Evolutionary conservation across 2,113 vertebrate species (phyloP), one percentile per base, ranked within the genome.

Genomic region (Spilogale gracilis): DNA sequence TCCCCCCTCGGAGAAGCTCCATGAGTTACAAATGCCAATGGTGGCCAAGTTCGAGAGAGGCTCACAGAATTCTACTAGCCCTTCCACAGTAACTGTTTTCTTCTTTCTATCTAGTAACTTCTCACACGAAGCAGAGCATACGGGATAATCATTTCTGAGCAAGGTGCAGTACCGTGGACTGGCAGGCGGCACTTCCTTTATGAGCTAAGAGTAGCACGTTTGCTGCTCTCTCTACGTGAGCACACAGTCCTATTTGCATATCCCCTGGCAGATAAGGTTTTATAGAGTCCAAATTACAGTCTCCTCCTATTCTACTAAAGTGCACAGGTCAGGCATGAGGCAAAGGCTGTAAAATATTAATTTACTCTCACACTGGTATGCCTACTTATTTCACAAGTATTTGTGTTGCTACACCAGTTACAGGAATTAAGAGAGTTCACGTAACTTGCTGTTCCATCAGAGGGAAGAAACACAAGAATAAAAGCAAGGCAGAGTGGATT

Each of bases 281-380:
- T 97, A 97, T 78, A 78, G 98, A 98, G 98, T 97, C 96, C 97
- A 98, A 97, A 97, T 98, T 97, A 97, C 97, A 95, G 73, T 74
- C 97, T 93, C 95, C 94, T 96, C 81, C 92, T 94, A 89, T 71
- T 97, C 84, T 95, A 74, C 94, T 95, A 84, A 95, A 98, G 95
- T 95, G 69, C 96, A 96, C 91, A 91, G 91, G 95, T 80, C 95
- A 96, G 95, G 93, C 89, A 89, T 92, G 97, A 97, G 96, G 95
- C 82, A 88, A 98, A 98, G 83, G 88, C 81, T 95, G 74, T 95
- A 97, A 97, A 96, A 98, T 96, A 98, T 96, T 97, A 97, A 95
- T 97, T 97, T 97, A 96, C 96, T 95, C 79, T 94, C 56, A 3
- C 32, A 6, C 3, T 43, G 52, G 58, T 38, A 86, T 86, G 60